These are phyloP conservation scores for Peromyscus aztecus DNA, from an alignment of 2,797 vertebrate species.

Conservation along the genomic window DNA sequence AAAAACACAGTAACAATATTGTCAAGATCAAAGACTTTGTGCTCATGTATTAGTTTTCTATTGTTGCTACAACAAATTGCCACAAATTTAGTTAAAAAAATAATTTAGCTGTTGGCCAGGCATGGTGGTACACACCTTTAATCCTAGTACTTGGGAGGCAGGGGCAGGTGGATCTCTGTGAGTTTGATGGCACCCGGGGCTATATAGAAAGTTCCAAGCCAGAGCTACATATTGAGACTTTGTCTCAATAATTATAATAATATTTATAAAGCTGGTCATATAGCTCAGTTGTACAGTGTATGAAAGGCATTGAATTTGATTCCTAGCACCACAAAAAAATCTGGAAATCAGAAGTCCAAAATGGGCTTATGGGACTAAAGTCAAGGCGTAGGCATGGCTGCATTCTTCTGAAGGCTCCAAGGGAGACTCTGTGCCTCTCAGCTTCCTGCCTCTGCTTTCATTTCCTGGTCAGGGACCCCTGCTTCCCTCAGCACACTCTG, in stretches of 20 bases:
- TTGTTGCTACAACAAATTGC: slow-evolving; percentile 11
- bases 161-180: neutral
- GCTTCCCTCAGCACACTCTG: neutral
- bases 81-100: slow-evolving; percentile 5
- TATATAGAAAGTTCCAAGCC: neutral
- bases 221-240: neutral
- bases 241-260: neutral
- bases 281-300: neutral
- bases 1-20: neutral
- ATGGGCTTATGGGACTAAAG: neutral
- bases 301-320: neutral
- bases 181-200: neutral
- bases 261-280: neutral
- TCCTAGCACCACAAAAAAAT: neutral
- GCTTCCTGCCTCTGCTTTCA: neutral
- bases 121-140: neutral
- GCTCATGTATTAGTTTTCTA: neutral
- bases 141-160: neutral
- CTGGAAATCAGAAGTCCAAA: neutral
- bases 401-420: neutral
- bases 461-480: neutral
- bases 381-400: neutral
- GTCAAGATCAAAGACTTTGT: neutral
- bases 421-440: neutral
- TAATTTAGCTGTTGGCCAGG: neutral